A percentile compares a stretch with the other conserved stretches of the same genome.
These are phyloP conservation scores for Capreolus pygargus DNA, from an alignment of 2,113 vertebrate genomes.

Conservation along the genomic window DNA sequence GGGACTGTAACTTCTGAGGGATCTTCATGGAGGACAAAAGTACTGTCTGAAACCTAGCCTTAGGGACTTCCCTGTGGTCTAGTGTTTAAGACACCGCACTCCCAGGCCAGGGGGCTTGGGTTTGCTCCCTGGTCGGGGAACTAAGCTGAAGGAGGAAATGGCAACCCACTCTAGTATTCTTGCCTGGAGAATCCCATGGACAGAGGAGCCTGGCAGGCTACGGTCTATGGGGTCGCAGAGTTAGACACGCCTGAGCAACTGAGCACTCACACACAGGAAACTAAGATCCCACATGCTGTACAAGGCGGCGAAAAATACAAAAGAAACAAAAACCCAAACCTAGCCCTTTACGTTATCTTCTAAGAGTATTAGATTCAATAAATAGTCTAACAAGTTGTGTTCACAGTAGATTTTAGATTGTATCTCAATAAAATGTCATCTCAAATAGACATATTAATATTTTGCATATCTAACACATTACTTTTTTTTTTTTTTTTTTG, in stretches of 20 bases:
- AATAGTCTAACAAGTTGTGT: not conserved
- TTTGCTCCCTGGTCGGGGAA: not conserved
- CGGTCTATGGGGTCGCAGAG: fast-evolving
- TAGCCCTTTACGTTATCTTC: not conserved
- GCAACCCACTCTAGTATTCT: not conserved
- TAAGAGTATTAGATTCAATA: not conserved
- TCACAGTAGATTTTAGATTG: not conserved
- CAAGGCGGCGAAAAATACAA: not conserved
- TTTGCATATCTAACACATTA: not conserved
- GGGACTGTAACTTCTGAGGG: fast-evolving
- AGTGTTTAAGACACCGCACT: not conserved
- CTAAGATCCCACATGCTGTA: not conserved
- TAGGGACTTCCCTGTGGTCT: not conserved
- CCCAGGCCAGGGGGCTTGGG: not conserved
- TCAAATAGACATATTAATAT: not conserved
- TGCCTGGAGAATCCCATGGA: not conserved
- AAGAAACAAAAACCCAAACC: not conserved
- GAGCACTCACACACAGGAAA: not conserved
- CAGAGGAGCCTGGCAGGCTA: not conserved
- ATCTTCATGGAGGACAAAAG: not conserved
- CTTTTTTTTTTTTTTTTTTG: not conserved
- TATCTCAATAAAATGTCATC: not conserved
- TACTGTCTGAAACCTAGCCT: not conserved
- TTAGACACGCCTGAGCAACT: not conserved
- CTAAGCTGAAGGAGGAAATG: not conserved